Base-by-base conservation (phyloP, 2,888 invertebrate genomes). In the Esperia sulphurella region DNA sequence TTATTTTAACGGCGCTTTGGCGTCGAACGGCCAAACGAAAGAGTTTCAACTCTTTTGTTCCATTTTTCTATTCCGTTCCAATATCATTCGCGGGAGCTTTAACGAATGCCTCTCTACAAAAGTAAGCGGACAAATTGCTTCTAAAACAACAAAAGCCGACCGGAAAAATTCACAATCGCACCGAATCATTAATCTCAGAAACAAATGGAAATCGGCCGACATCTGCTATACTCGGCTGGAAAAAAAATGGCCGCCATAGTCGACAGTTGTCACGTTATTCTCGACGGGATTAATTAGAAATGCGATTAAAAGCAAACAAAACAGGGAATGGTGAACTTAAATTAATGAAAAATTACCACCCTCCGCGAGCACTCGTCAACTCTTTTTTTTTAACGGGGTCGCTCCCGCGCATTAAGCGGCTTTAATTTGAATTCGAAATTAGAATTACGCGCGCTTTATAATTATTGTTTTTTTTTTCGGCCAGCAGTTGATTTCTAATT, bases 311-410 rank as follows among this genome's bases (percentile, higher is more conserved):
- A 89, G 86, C 88, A 89, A 89, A 89, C 89, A 89, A 89, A 88
- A 89, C 88, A 88, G 88, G 86, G 86, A 88, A 87, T 87, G 85
- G 88, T 88, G 89, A 89, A 89, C 89, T 89, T 89, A 89, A 89
- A 89, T 89, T 89, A 89, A 89, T 89, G 89, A 89, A 89, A 89
- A 89, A 89, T 89, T 89, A 89, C 89, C 89, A 89, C 89, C 89
- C 89, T 87, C 85, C 70, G 80, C 79, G 87, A 78, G 84, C 81
- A 80, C 81, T 89, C 89, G 87, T 87, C 88, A 88, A 88, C 88
- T 89, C 88, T 89, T 89, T 89, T 21, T n/a, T 83, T 87, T 88
- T 79, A 76, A 82, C 80, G 71, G 86, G 86, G 83, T 84, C 88
- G 87, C 87, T 86, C 83, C 84, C 87, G 88, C 86, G 88, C 88